Conservation (phyloP, 2,888 invertebrate genomes). For the Creontiades dilutus region DNA sequence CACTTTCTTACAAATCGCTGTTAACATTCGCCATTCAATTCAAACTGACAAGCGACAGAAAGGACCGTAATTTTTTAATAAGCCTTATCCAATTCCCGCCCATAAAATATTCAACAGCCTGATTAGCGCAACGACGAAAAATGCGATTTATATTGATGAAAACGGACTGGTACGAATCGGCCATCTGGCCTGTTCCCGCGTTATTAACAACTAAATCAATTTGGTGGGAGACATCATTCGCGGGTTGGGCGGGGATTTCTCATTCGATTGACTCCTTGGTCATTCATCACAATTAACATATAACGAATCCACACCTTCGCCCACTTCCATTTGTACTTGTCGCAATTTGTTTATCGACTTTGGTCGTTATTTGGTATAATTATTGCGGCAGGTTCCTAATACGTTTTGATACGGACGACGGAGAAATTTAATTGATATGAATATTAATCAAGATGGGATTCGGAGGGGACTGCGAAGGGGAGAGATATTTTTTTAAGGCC, state of each 20-base stretch:
- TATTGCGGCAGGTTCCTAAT: constrained; percentile 35
- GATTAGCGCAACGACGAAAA: neutral
- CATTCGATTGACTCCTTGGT: constrained; percentile 38
- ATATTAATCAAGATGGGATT: constrained; percentile 45
- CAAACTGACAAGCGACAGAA: neutral
- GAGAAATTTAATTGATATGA: constrained; percentile 44
- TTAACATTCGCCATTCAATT: no score
- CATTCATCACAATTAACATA: constrained; percentile 53
- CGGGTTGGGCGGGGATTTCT: neutral
- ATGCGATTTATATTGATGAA: constrained; percentile 17
- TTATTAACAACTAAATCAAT: constrained; percentile 43
- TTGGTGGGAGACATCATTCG: constrained; percentile 40
- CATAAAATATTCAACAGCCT: neutral
- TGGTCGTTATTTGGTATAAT: constrained; percentile 23
- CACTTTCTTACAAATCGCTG: no score
- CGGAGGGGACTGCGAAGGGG: neutral
- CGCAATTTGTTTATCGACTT: constrained; percentile 44
- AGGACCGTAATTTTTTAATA: neutral
- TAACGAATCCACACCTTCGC: constrained; percentile 48
- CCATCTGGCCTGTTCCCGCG: constrained; percentile 25
- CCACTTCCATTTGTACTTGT: constrained; percentile 46
- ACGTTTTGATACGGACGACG: neutral
- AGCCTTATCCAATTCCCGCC: constrained; percentile 4
- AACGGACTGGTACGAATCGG: neutral
- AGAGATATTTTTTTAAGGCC: neutral